phyloP scores from a whole-genome alignment of 2,888 invertebrate species.

The Andrena camellia region DNA sequence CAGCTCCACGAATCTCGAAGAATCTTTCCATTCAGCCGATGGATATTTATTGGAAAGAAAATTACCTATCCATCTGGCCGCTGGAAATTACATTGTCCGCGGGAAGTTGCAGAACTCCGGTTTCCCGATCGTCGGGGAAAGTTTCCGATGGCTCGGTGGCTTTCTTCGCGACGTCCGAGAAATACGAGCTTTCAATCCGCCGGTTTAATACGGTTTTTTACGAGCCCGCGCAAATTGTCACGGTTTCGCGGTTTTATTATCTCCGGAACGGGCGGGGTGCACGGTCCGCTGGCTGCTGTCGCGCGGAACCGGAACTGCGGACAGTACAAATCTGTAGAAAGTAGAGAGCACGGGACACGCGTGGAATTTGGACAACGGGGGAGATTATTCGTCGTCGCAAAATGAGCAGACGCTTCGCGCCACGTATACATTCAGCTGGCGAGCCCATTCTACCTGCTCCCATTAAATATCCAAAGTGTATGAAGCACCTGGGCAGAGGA shows the following conservation, averaged over 20 bases:
- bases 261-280: constrained; percentile 18
- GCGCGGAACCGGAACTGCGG: constrained; percentile 33
- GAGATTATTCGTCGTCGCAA: constrained; percentile 14
- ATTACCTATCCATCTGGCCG: constrained; percentile 9
- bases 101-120: constrained; percentile 26
- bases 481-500: too few species aligned
- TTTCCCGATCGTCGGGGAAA: constrained; percentile 16
- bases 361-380: neutral
- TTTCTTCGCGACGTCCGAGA: neutral
- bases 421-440: constrained; percentile 2
- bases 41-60: neutral
- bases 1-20: neutral
- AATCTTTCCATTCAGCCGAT: neutral
- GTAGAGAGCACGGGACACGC: constrained; percentile 7
- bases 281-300: constrained; percentile 30
- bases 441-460: too few species aligned
- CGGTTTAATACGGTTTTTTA: constrained; percentile 49
- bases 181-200: constrained; percentile 30
- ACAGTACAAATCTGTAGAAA: constrained; percentile 17
- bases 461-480: too few species aligned
- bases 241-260: constrained; percentile 51
- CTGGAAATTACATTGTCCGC: constrained; percentile 33
- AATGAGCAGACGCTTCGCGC: constrained; percentile 3
- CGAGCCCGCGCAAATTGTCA: constrained; percentile 38
- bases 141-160: neutral